Evolutionary conservation across 2,888 invertebrate species (phyloP).

Genomic region (Polymixis lichenea): DNA sequence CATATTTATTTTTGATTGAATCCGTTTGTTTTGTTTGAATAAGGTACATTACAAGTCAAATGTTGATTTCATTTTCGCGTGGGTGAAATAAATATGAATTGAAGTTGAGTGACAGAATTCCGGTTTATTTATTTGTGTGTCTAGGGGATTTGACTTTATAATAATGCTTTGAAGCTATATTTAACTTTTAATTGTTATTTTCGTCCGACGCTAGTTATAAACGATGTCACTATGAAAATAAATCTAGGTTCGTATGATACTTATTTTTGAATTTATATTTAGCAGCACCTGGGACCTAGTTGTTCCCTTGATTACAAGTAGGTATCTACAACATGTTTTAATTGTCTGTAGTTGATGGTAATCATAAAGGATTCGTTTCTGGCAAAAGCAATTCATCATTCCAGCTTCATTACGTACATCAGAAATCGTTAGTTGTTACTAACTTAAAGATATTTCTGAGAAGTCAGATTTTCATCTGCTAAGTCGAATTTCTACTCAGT

Average conservation of each 20-base stretch:
- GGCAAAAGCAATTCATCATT: background rate
- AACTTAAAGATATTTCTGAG: background rate
- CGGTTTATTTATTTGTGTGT: conserved; percentile 2
- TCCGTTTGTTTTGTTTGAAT: conserved; percentile 49
- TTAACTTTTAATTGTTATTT: background rate
- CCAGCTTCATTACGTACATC: background rate
- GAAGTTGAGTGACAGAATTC: conserved; percentile 3
- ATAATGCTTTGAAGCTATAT: conserved; percentile 15
- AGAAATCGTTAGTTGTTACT: background rate
- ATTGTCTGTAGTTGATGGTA: background rate
- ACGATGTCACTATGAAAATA: background rate
- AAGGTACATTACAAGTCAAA: conserved; percentile 28
- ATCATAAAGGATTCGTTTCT: background rate
- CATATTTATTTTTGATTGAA: conserved; percentile 71
- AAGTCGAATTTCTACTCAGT: conserved; percentile 9
- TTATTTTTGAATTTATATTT: background rate
- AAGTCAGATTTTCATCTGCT: conserved; percentile 22
- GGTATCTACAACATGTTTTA: background rate
- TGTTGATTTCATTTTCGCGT: conserved; percentile 9
- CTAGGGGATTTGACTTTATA: background rate
- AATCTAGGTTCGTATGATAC: background rate
- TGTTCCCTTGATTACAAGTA: background rate
- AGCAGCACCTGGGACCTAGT: background rate
- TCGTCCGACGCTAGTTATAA: background rate
- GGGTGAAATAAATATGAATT: conserved; percentile 3